Percentiles rank a stretch among this genome's conserved stretches.
phyloP scores from a whole-genome alignment of 2,113 vertebrate genomes.

The Vanacampus margaritifer region DNA sequence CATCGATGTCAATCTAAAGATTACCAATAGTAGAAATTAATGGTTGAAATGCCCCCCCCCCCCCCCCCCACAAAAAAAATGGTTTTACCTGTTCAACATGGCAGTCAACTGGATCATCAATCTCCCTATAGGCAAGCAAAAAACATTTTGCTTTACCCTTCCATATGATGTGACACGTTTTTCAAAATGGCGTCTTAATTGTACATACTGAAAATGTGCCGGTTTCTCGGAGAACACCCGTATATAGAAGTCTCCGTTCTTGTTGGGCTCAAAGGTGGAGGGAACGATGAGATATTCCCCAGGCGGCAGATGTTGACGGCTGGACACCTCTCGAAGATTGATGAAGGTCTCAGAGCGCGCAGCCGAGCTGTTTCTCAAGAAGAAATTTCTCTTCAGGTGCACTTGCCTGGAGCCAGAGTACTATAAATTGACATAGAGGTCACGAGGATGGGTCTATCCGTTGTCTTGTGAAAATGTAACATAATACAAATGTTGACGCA shows the following conservation, averaged over 20 bases:
- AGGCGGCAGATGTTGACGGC: slow-evolving; percentile 64
- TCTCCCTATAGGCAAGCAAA: slow-evolving; percentile 62
- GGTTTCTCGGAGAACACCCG: slow-evolving; percentile 82
- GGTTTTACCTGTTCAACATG: slow-evolving; percentile 72
- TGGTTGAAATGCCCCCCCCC: neutral
- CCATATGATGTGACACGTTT: neutral
- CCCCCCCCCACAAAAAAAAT: neutral
- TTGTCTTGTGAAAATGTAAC: neutral
- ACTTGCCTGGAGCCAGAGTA: slow-evolving; percentile 55
- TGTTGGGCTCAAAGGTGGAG: slow-evolving; percentile 81
- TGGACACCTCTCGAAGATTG: slow-evolving; percentile 77
- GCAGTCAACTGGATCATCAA: slow-evolving; percentile 73
- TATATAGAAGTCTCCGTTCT: slow-evolving; percentile 80
- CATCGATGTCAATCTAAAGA: slow-evolving; percentile 56
- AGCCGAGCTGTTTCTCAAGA: slow-evolving; percentile 54
- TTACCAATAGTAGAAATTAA: neutral
- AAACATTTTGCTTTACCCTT: neutral
- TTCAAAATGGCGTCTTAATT: neutral
- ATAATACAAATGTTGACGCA: neutral
- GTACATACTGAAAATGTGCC: slow-evolving; percentile 70
- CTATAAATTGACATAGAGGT: slow-evolving; percentile 28
- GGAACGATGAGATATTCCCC: slow-evolving; percentile 83
- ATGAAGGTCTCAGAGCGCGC: slow-evolving; percentile 70
- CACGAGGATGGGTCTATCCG: neutral
- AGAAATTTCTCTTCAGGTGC: slow-evolving; percentile 75